Base-by-base conservation (phyloP, 2,797 vertebrate genomes). In the Sciaenops ocellatus region DNA sequence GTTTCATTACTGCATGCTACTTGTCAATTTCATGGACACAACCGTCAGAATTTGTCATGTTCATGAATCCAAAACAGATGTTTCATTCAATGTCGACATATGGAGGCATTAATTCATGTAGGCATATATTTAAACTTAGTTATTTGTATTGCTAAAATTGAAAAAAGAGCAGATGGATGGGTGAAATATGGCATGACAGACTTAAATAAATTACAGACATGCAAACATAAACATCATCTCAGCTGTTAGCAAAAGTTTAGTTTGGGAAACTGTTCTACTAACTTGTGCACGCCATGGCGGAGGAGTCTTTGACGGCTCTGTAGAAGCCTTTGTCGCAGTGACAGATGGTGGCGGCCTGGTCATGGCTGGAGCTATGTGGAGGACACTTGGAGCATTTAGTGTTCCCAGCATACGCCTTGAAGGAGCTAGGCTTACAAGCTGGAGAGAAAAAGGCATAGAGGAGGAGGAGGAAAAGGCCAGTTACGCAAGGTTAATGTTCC, bases 381-480 rank as follows among this genome's bases (percentile, higher is more conserved):
- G 98, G 98, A 87, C 98, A 99, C 88, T 98, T 98, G 89, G 97
- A 96, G 88, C 98, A 99, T 91, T 97, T 98, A 60, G 96, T 96
- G 89, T 98, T 98, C 50, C 98, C 98, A 69, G 97, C 96, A 91
- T 96, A 97, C 0, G 98, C 96, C 94, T 99, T 99, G 94, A 99
- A 99, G 94, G 96, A 99, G 78, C 98, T 97, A 64, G 97, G 95
- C 78, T 95, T 96, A 90, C 98, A 99, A 77, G 98, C 98, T 99
- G 95, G 12, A 65, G 76, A 79, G 38, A 66, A 28, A 62, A 6
- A 48, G 22, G 30, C 11, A 48, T 5, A 72, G 52, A 67, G 46
- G 34, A 78, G 15, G 30, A 16, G 42, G 24, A 73, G 47, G 15
- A 76, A 54, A 3, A 69, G 54, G 65, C 4, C 11, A 26, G 64